Evolutionary conservation across 2,113 vertebrate genomes (phyloP).

Genomic region (Tyto alba): DNA sequence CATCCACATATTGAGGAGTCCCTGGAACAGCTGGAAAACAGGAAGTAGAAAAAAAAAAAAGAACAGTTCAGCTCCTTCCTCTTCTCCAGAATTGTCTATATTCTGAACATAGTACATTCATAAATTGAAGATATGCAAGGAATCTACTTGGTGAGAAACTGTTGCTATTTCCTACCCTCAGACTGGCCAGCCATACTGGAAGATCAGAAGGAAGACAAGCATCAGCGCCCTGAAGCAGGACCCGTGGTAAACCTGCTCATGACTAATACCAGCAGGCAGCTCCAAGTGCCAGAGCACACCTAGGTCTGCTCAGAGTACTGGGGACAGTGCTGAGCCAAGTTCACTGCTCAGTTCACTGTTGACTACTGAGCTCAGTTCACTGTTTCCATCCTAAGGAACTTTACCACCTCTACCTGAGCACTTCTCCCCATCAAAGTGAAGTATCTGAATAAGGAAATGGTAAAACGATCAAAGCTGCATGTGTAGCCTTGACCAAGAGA

Average conservation of each 20-base stretch:
- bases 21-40: slow-evolving; percentile 87
- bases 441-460: background rate
- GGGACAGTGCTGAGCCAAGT: background rate
- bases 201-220: background rate
- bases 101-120: background rate
- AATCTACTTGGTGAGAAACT: background rate
- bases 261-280: background rate
- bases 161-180: background rate
- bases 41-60: background rate
- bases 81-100: background rate
- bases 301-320: background rate
- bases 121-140: background rate
- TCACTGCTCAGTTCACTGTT: background rate
- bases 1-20: slow-evolving; percentile 93
- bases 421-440: background rate
- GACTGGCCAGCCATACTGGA: background rate
- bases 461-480: fast-evolving
- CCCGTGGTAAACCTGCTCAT: background rate
- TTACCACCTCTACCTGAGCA: background rate
- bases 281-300: background rate
- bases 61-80: slow-evolving; percentile 23
- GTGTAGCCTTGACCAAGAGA: background rate
- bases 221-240: background rate
- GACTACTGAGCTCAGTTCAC: background rate
- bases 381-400: background rate